Conservation (phyloP, 2,797 vertebrate genomes). For the Enteromius viviparus region DNA sequence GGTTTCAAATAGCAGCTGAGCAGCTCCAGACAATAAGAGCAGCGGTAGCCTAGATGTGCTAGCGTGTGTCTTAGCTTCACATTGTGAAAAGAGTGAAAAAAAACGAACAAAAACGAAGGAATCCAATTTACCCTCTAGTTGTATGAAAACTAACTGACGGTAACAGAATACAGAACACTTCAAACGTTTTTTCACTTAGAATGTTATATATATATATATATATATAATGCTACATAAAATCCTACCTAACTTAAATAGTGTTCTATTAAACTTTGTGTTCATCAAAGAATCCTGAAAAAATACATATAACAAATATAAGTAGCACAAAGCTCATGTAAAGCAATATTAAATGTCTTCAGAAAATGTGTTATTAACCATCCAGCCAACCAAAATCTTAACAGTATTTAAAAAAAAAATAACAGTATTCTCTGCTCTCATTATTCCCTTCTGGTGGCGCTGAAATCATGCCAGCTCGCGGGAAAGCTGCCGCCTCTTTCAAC, state of each 20-base stretch:
- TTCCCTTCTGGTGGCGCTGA: neutral
- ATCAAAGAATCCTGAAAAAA: neutral
- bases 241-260: neutral
- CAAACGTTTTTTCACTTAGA: neutral
- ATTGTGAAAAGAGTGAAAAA: neutral
- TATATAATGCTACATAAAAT: neutral
- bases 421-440: neutral
- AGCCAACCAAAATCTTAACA: neutral
- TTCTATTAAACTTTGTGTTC: neutral
- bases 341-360: neutral
- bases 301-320: neutral
- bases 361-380: neutral
- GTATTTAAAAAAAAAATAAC: neutral
- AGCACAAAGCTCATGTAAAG: neutral
- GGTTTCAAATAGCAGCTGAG: conserved; percentile 30
- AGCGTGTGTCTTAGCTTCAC: neutral
- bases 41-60: neutral
- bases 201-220: neutral
- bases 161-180: neutral
- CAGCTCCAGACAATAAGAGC: conserved; percentile 8
- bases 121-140: neutral
- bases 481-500: neutral
- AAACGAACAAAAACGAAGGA: conserved; percentile 1
- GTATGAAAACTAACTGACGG: neutral
- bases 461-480: neutral